Conservation (phyloP, 2,797 vertebrate genomes). For the Sebastiscus albofasciatus region DNA sequence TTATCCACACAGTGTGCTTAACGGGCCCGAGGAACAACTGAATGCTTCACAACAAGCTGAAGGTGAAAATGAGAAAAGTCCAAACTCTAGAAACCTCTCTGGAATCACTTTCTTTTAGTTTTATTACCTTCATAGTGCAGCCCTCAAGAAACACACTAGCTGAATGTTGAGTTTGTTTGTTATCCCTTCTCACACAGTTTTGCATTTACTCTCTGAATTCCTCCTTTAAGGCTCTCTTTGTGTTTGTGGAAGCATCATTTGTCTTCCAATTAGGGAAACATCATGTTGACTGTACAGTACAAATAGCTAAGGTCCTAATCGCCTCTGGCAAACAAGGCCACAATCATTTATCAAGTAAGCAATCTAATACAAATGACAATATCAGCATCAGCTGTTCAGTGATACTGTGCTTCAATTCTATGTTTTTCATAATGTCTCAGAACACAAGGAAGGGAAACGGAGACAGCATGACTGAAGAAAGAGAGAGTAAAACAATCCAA, state of each 20-base stretch:
- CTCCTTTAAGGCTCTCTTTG: not conserved
- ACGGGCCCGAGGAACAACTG: not conserved
- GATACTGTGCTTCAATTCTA: not conserved
- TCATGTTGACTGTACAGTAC: not conserved
- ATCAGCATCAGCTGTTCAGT: not conserved
- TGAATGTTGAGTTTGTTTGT: constrained; percentile 13
- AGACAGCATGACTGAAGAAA: not conserved
- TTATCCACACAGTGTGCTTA: not conserved
- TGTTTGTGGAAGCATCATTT: constrained; percentile 1
- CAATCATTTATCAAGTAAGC: not conserved
- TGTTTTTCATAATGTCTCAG: not conserved
- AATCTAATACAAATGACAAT: not conserved
- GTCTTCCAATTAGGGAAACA: not conserved
- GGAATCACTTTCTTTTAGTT: constrained; percentile 14
- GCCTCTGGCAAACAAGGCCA: not conserved
- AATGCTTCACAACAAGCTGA: not conserved
- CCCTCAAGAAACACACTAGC: not conserved
- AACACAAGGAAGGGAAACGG: not conserved
- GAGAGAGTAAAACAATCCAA: not conserved
- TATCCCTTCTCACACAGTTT: not conserved
- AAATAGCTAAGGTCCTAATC: not conserved
- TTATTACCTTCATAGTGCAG: constrained; percentile 7
- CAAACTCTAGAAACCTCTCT: not conserved
- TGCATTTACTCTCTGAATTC: not conserved
- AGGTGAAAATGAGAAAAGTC: constrained; percentile 18